phyloP scores from a whole-genome alignment of 1,140 invertebrate species.

The Drosophila ficusphila region DNA sequence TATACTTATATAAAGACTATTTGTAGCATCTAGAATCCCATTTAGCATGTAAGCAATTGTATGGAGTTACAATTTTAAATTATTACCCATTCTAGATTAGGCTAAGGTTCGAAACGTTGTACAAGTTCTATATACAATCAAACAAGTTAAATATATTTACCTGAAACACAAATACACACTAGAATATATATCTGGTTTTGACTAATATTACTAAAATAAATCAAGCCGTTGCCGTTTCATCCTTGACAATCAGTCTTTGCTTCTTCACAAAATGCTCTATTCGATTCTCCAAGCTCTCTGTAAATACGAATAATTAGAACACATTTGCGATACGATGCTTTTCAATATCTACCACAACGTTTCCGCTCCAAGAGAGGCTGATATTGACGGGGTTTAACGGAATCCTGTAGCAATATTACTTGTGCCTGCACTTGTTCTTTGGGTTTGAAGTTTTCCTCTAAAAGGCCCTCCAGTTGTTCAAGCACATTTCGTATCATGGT shows the following conservation, averaged over 20 bases:
- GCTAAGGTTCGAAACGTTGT: constrained; percentile 53
- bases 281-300: constrained; percentile 90
- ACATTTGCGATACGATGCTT: neutral
- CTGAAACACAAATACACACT: neutral
- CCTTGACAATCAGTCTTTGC: constrained; percentile 66
- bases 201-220: neutral
- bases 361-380: constrained; percentile 89
- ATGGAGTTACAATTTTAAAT: constrained; percentile 55
- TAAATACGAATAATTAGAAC: constrained; percentile 28
- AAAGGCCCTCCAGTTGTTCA: constrained; percentile 85
- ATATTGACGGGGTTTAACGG: constrained; percentile 89
- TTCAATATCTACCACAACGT: constrained; percentile 88
- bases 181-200: neutral
- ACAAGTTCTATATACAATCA: constrained; percentile 35
- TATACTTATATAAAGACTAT: constrained; percentile 25
- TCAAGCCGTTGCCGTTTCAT: constrained; percentile 2
- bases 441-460: constrained; percentile 42
- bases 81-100: constrained; percentile 49
- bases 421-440: constrained; percentile 83
- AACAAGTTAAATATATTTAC: constrained; percentile 38
- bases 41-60: constrained; percentile 37
- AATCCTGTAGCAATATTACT: constrained; percentile 88
- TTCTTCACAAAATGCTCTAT: constrained; percentile 90
- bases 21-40: constrained; percentile 22
- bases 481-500: constrained; percentile 91